Percentiles rank a stretch among this genome's conserved stretches.
Evolutionary conservation across 2,113 vertebrate genomes (phyloP).

Genomic region (Channa maculata): DNA sequence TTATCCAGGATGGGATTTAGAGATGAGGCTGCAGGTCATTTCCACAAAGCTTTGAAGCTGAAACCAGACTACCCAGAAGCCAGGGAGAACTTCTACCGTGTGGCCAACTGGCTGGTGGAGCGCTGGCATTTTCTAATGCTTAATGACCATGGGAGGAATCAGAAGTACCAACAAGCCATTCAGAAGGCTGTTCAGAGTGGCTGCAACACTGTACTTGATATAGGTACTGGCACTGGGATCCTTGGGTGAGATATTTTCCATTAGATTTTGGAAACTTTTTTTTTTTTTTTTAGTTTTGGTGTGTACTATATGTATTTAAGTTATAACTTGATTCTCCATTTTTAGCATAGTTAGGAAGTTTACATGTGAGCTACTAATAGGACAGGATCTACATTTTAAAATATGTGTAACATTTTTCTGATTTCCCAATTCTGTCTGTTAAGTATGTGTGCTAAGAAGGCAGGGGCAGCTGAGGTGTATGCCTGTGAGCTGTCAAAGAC

Average conservation of each 20-base stretch:
- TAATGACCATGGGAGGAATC: slow-evolving; percentile 92
- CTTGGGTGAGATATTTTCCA: slow-evolving; percentile 86
- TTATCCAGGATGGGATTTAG: slow-evolving; percentile 92
- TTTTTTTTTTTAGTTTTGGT: neutral
- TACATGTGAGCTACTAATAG: neutral
- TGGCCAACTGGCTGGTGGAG: slow-evolving; percentile 98
- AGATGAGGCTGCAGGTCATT: slow-evolving; percentile 97
- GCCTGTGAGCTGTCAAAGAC: slow-evolving; percentile 98
- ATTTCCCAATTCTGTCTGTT: slow-evolving; percentile 36
- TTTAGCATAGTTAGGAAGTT: neutral
- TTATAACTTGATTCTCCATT: neutral
- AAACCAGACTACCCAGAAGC: slow-evolving; percentile 92
- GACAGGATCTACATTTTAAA: neutral
- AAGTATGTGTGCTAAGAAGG: slow-evolving; percentile 96
- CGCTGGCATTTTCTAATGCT: slow-evolving; percentile 99
- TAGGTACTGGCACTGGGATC: slow-evolving; percentile 97
- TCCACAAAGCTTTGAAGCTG: slow-evolving; percentile 94
- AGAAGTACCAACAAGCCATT: slow-evolving; percentile 91
- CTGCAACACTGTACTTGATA: slow-evolving; percentile 91
- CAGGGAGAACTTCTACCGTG: slow-evolving; percentile 96
- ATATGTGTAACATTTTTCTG: neutral
- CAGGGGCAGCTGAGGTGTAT: slow-evolving; percentile 89
- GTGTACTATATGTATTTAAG: neutral
- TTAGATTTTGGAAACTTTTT: slow-evolving; percentile 13
- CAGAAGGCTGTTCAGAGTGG: slow-evolving; percentile 88